A percentile compares a stretch with the other conserved stretches of the same genome.
Conservation (phyloP, 2,888 invertebrate species). For the Strigamia crassipes region DNA sequence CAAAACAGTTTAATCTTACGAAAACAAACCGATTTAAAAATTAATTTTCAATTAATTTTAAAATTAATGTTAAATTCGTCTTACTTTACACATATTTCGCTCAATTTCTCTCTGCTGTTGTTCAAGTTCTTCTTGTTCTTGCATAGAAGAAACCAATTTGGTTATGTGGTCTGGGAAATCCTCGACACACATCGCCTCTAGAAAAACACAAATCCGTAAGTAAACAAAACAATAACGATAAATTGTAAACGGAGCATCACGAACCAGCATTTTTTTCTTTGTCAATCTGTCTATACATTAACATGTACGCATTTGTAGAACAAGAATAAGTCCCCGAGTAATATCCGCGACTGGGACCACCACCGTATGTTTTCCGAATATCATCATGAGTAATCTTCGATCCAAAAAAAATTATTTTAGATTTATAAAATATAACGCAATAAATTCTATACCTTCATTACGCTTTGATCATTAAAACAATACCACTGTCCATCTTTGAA, state of each 20-base stretch:
- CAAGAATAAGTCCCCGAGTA: constrained; percentile 76
- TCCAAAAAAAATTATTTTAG: background rate
- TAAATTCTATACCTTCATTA: constrained; percentile 65
- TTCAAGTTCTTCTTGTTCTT: constrained; percentile 70
- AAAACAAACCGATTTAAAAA: background rate
- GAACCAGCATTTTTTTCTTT: constrained; percentile 57
- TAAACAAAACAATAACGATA: background rate
- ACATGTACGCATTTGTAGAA: constrained; percentile 87
- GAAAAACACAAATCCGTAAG: background rate
- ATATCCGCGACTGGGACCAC: constrained; percentile 67
- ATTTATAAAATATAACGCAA: too few species aligned
- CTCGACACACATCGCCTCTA: constrained; percentile 67
- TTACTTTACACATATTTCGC: constrained; percentile 65
- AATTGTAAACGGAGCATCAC: background rate
- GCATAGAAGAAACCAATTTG: constrained; percentile 67
- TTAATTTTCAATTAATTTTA: background rate
- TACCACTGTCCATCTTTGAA: constrained; percentile 72
- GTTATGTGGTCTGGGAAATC: constrained; percentile 77
- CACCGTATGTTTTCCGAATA: constrained; percentile 80
- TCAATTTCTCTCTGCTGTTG: constrained; percentile 66
- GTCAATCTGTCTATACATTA: constrained; percentile 77
- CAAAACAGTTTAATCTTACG: constrained; percentile 67
- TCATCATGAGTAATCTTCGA: constrained; percentile 76
- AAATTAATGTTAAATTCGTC: background rate
- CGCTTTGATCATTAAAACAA: constrained; percentile 86